phyloP scores from a whole-genome alignment of 1,140 invertebrate genomes.

The Marisa cornuarietis region DNA sequence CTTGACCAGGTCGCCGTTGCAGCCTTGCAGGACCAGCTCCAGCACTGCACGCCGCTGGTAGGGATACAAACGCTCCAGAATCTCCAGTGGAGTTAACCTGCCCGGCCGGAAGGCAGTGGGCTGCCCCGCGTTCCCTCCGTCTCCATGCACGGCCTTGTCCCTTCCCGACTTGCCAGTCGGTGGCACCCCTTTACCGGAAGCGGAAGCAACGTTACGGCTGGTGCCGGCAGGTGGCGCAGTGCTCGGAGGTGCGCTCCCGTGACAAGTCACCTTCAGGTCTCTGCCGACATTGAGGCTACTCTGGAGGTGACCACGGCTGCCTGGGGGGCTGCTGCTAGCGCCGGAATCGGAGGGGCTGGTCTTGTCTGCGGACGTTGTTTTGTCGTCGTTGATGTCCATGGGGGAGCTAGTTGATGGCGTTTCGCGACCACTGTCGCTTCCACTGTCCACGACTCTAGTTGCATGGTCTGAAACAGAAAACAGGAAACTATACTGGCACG shows the following conservation, averaged over 20 bases:
- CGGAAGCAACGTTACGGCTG: too few species aligned
- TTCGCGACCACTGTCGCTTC: conserved; percentile 33
- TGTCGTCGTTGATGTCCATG: conserved; percentile 17
- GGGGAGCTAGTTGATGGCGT: conserved; percentile 26
- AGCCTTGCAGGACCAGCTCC: conserved; percentile 85
- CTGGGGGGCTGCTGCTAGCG: background rate
- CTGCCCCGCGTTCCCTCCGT: background rate
- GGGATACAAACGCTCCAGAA: conserved; percentile 86
- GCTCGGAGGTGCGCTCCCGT: too few species aligned
- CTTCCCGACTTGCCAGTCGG: too few species aligned
- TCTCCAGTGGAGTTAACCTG: conserved; percentile 78
- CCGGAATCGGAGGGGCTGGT: background rate
- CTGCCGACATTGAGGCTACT: background rate
- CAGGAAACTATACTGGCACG: background rate
- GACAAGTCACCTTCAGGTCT: background rate
- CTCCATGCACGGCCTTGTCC: conserved; percentile 9
- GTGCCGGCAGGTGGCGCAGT: too few species aligned
- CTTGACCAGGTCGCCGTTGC: conserved; percentile 85
- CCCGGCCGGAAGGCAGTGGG: conserved; percentile 61
- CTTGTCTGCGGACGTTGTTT: background rate
- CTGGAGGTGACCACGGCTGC: background rate
- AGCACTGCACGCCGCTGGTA: conserved; percentile 84
- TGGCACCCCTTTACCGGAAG: too few species aligned
- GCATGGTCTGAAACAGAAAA: conserved; percentile 22
- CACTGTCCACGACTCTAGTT: conserved; percentile 33